phyloP scores from a whole-genome alignment of 1,140 invertebrate genomes.

The Oppia nitens region DNA sequence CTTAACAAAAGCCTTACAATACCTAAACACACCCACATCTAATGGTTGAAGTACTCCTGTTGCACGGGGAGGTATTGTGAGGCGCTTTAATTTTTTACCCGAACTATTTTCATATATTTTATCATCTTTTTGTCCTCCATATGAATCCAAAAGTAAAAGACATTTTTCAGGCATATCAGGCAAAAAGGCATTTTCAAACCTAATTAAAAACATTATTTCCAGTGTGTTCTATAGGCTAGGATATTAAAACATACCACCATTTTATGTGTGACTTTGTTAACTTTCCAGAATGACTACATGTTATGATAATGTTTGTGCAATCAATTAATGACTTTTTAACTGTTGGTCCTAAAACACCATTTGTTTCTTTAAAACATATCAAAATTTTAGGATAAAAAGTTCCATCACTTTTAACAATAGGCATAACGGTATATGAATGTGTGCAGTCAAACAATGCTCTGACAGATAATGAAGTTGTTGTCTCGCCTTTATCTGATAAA shows the following conservation, averaged over 20 bases:
- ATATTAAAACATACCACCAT: background rate
- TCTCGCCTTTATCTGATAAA: background rate
- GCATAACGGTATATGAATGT: conserved; percentile 7
- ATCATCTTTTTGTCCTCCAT: background rate
- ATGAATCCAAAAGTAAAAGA: conserved; percentile 4
- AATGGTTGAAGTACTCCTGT: background rate
- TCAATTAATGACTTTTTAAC: background rate
- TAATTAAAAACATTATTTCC: too few relatives aligned
- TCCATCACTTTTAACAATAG: background rate
- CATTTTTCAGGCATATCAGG: background rate
- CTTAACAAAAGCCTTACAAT: background rate
- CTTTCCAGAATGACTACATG: background rate
- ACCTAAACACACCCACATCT: background rate
- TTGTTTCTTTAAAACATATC: background rate
- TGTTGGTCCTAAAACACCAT: background rate
- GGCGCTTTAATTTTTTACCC: background rate
- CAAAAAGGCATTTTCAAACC: background rate
- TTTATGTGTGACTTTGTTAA: background rate
- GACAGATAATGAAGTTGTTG: background rate
- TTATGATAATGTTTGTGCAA: background rate
- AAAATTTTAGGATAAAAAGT: background rate
- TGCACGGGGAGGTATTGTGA: background rate
- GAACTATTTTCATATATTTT: background rate
- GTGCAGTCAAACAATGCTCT: background rate
- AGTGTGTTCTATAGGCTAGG: background rate